Base-by-base conservation (phyloP, 1,140 invertebrate genomes). In the Danaus plexippus region DNA sequence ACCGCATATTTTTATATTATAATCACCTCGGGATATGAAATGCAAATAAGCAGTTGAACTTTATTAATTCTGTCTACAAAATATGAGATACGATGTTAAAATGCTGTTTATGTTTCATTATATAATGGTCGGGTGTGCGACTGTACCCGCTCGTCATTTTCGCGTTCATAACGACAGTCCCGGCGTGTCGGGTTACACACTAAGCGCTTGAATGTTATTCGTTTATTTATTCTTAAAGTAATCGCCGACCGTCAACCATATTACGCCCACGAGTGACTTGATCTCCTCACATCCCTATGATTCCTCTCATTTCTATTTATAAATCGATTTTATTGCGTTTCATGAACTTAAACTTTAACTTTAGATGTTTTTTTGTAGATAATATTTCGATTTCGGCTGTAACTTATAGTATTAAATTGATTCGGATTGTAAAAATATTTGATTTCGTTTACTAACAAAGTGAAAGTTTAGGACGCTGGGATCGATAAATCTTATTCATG, bases 171-270 rank as follows among this genome's bases (percentile, higher is more conserved):
- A 63, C 53, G 57, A 57, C 60, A 67, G 67, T 65, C 69, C 67
- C 66, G 64, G 64, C 66, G 66, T 72, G 63, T 82, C 68, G 43
- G 59, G 72, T 80, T 82, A 78, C 75, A 63, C 13, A 51, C 47
- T 32, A 65, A 57, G 59, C 52, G 58, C 61, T 67, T 70, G 65
- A 59, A 68, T 59, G 59, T 57, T 59, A 42, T 75, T 82, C 74
- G 75, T 73, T 75, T 75, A 82, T 82, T 82, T 82, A 82, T 82
- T 67, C 73, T 55, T 52, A 68, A 70, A 47, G 62, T 60, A 69
- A 71, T 71, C 68, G 71, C 75, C 67, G 64, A 60, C 18, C 60
- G 56, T 54, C 59, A 69, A 70, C 69, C 62, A 69, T 67, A 76
- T 81, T 81, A 80, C 79, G 69, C 79, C 77, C 73, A 79, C 78